Evolutionary conservation across 1,140 invertebrate genomes (phyloP).

Genomic region (Ruditapes philippinarum): DNA sequence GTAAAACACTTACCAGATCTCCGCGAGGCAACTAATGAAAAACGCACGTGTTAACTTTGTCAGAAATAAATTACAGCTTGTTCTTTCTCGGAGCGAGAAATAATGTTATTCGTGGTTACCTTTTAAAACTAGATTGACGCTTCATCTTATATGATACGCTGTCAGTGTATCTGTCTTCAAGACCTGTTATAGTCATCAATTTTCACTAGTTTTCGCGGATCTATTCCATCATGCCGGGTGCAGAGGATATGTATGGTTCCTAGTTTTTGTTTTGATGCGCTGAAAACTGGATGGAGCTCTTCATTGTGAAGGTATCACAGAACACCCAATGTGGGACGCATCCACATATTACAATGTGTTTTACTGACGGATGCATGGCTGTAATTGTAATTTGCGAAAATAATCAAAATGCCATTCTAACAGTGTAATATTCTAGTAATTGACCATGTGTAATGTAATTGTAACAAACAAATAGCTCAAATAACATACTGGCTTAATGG

Average conservation of each 20-base stretch:
- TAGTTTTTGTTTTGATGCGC: conserved; percentile 36
- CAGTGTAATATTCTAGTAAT: conserved; percentile 12
- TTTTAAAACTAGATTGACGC: conserved; percentile 53
- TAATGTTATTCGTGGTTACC: conserved; percentile 42
- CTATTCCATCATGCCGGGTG: conserved; percentile 1
- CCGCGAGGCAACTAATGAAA: conserved; percentile 30
- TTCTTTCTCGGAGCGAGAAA: conserved; percentile 36
- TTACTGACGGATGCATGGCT: conserved; percentile 20
- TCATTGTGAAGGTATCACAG: conserved; percentile 35
- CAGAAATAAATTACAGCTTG: conserved; percentile 50
- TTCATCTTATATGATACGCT: conserved; percentile 20
- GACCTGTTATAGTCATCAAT: conserved; percentile 20
- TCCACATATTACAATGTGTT: conserved; percentile 30
- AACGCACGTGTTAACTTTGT: conserved; percentile 40
- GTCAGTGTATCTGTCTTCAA: conserved; percentile 3
- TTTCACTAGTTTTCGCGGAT: conserved; percentile 45
- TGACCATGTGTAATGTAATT: background rate
- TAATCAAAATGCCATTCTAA: conserved; percentile 48
- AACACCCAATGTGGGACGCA: conserved; percentile 47
- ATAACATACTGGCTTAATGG: background rate
- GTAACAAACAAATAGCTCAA: background rate
- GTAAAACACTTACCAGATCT: conserved; percentile 34
- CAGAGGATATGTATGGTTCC: background rate
- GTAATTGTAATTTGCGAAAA: conserved; percentile 25
- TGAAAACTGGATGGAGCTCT: conserved; percentile 22